Conservation (phyloP, 53 echinoderm and acorn worm species). For the Luidia sarsii region DNA sequence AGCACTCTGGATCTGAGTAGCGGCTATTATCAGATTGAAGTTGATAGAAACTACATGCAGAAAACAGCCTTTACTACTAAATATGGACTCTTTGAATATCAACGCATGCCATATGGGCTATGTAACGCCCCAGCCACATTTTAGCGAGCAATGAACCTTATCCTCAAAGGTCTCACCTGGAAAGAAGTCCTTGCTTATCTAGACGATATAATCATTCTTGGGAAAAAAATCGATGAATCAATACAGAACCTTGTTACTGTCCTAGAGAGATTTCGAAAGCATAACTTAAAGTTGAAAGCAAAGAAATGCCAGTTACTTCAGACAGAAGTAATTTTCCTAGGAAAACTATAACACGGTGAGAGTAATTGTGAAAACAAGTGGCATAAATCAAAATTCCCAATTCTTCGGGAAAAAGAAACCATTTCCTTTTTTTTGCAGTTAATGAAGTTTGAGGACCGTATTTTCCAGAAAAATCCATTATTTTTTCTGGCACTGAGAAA, state of each 20-base stretch:
- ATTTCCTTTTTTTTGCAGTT: too few species aligned
- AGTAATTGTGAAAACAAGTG: too few species aligned
- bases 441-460: too few species aligned
- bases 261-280: not conserved
- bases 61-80: conserved; percentile 17
- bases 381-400: too few species aligned
- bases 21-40: conserved; percentile 9
- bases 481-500: too few species aligned
- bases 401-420: too few species aligned
- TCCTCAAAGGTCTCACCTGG: too few species aligned
- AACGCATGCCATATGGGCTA: conserved; percentile 5
- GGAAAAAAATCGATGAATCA: not conserved
- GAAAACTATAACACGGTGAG: too few species aligned
- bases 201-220: too few species aligned
- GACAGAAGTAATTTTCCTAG: conserved; percentile 7
- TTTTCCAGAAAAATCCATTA: too few species aligned
- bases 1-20: conserved; percentile 10
- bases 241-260: not conserved
- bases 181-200: too few species aligned
- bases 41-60: not conserved
- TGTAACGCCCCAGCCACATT: conserved; percentile 8
- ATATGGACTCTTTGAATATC: conserved; percentile 2
- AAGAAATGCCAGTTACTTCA: conserved; percentile 7
- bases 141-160: not conserved
- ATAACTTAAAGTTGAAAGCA: not conserved